These are phyloP conservation scores for Pedicia rivosa DNA, from an alignment of 2,888 invertebrate genomes.

Conservation along the genomic window DNA sequence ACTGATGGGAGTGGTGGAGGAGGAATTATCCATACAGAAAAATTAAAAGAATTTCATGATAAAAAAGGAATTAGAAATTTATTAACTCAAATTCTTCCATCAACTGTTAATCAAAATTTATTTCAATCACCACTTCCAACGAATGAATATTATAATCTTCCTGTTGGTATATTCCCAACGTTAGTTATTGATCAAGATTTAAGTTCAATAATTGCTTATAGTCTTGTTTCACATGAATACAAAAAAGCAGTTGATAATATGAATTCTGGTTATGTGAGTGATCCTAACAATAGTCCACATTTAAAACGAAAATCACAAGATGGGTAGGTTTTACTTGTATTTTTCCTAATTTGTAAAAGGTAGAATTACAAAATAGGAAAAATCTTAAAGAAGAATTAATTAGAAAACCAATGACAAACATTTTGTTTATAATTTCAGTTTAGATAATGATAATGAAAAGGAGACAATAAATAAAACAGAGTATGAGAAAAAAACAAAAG, in stretches of 20 bases:
- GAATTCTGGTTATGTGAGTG: conserved; percentile 9
- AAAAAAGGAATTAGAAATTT: conserved; percentile 51
- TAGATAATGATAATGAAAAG: conserved; percentile 7
- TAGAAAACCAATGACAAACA: no score
- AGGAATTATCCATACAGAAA: conserved; percentile 11
- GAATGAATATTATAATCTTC: conserved; percentile 55
- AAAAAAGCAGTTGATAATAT: conserved; percentile 40
- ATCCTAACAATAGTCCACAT: conserved; percentile 20
- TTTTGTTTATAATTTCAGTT: conserved; percentile 3
- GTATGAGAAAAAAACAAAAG: conserved; percentile 18
- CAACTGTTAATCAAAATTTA: conserved; percentile 28
- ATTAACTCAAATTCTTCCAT: conserved; percentile 48
- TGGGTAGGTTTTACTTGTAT: conserved; percentile 15
- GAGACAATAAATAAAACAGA: conserved; percentile 8
- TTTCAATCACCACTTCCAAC: conserved; percentile 42
- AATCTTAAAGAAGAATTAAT: no score
- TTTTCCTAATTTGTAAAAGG: not conserved
- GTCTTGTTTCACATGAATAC: conserved; percentile 57
- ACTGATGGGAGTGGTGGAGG: conserved; percentile 20
- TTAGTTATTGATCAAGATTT: conserved; percentile 66
- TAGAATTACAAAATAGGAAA: not conserved
- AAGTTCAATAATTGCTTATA: conserved; percentile 73
- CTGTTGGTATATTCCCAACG: conserved; percentile 43
- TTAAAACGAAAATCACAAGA: conserved; percentile 24
- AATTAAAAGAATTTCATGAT: conserved; percentile 26